A percentile compares a stretch with the other conserved stretches of the same genome.
Evolutionary conservation across 2,113 vertebrate genomes (phyloP).

Genomic region (Sylvietta virens): DNA sequence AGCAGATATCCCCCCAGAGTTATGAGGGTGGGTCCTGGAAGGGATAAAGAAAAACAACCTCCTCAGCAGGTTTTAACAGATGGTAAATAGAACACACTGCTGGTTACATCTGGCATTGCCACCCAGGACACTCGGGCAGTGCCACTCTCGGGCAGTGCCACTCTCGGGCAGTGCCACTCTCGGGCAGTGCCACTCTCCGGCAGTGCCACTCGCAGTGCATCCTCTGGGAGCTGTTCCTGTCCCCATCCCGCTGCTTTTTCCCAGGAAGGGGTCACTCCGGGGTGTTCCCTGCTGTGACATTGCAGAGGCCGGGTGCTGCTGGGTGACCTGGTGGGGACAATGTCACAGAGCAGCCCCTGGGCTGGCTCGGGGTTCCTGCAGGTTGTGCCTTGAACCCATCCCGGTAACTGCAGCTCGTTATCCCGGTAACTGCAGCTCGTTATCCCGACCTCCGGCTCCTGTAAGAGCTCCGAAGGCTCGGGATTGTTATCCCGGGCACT

Average conservation of each 20-base stretch:
- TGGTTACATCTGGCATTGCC: no score
- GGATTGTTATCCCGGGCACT: background rate
- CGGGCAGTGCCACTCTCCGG: fast-evolving
- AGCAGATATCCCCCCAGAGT: no score
- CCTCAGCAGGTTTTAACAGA: no score
- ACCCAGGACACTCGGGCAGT: no score
- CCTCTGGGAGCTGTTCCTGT: background rate
- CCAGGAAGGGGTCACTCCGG: fast-evolving
- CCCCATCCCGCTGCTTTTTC: background rate
- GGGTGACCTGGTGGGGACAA: background rate
- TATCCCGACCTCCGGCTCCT: background rate
- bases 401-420: background rate
- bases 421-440: background rate
- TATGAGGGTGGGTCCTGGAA: no score
- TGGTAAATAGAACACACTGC: no score
- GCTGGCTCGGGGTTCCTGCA: no score
- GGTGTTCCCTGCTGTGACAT: no score
- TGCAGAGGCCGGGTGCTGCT: background rate
- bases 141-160: no score
- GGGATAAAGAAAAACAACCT: no score
- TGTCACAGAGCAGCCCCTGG: background rate
- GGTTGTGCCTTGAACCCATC: background rate
- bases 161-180: no score
- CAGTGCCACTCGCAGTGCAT: fast-evolving
- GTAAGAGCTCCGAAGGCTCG: fast-evolving